Evolutionary conservation across 2,797 vertebrate species (phyloP).

Genomic region (Ceryle rudis): DNA sequence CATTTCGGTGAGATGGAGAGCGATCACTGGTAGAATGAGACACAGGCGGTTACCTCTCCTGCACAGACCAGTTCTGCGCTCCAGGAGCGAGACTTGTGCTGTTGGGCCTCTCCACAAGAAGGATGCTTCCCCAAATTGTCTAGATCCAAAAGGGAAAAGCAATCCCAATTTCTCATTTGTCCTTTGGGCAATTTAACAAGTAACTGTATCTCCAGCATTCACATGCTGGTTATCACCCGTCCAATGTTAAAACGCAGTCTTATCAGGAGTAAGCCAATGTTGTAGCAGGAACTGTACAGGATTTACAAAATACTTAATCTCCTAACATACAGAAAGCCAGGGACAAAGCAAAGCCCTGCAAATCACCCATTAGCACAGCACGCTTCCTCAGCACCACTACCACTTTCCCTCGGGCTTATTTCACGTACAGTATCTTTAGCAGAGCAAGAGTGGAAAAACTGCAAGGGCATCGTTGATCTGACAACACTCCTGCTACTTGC

Average conservation of each 20-base stretch:
- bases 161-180: neutral
- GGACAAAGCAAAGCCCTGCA: neutral
- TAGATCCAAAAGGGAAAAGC: neutral
- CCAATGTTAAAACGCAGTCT: neutral
- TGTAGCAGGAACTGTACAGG: neutral
- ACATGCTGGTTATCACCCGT: neutral
- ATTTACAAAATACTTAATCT: neutral
- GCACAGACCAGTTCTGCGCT: no score
- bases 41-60: neutral
- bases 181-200: neutral
- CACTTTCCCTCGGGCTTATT: neutral
- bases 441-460: neutral
- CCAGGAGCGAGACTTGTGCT: fast-evolving
- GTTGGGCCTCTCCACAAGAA: neutral
- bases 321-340: neutral
- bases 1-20: neutral
- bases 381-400: neutral
- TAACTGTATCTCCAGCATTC: no score
- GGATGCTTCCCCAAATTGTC: neutral
- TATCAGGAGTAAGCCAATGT: neutral
- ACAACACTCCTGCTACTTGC: neutral
- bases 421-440: neutral
- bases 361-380: neutral
- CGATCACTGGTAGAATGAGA: neutral
- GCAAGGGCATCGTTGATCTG: constrained; percentile 19